phyloP scores from a whole-genome alignment of 2,888 invertebrate genomes.

The Pyrgus malvae region DNA sequence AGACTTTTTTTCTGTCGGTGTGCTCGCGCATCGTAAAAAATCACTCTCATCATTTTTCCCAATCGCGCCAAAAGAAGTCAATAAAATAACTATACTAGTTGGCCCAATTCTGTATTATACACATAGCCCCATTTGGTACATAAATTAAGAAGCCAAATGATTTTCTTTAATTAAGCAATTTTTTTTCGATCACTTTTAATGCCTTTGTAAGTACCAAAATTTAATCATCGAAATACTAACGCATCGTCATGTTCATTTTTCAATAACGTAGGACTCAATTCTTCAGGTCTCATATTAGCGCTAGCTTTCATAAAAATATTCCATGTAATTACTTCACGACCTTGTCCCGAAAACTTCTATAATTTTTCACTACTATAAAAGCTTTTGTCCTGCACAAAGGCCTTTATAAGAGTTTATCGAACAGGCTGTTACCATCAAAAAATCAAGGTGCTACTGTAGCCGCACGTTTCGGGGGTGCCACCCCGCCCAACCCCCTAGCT shows the following conservation, averaged over 20 bases:
- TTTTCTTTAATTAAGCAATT: no score
- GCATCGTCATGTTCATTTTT: not conserved
- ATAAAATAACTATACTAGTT: no score
- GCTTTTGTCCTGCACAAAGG: constrained; percentile 21
- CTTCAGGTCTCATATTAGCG: not conserved
- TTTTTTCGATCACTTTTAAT: no score
- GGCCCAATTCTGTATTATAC: no score
- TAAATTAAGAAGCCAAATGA: no score
- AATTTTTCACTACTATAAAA: constrained; percentile 17
- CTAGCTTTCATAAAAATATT: not conserved
- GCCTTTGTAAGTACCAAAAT: not conserved
- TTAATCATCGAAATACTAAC: no score
- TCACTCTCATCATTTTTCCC: no score
- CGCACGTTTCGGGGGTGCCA: constrained; percentile 39
- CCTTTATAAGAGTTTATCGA: constrained; percentile 26
- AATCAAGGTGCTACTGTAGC: constrained; percentile 64
- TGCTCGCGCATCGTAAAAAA: no score
- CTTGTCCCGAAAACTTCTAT: constrained; percentile 6
- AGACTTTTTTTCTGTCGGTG: no score
- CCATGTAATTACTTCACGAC: constrained; percentile 12
- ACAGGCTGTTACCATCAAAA: constrained; percentile 50
- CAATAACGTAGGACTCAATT: not conserved
- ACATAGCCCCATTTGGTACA: no score
- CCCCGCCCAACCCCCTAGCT: constrained; percentile 45
- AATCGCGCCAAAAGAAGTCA: no score